Base-by-base conservation (phyloP, 23 tunicate species). In the Oikopleura vanhoeffeni region DNA sequence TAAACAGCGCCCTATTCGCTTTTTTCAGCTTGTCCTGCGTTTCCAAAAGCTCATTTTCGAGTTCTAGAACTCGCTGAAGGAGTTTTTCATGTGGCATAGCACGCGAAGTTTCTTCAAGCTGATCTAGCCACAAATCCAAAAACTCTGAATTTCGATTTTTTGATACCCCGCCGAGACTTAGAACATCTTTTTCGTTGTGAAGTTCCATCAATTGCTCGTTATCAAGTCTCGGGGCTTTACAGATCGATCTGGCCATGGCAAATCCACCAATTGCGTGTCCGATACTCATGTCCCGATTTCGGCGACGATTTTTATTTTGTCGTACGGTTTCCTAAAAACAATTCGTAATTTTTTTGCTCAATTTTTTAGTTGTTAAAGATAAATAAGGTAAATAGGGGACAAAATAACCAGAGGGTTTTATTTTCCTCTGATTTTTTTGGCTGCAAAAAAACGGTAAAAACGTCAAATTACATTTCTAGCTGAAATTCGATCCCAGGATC, bases 61-160 rank as follows among this genome's bases (percentile, higher is more conserved):
- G 79, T 30, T 71, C 79, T 18, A 71, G 34, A 30, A 71, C 79
- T 33, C 79, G 79, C 38, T 71, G 79, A 32, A 71, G 79, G 4
- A 71, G 79, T 32, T 71, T 71, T 32, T 71, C 79, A 32, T 71
- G 79, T 2, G 79, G 79, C 79, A 71, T 18, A 3, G 79, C 35
- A 2, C 79, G 79, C 79, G 79, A 71, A 71, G 79, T 71, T 32
- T 71, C 79, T 38, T 71, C 79, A 18, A 71, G 35, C 79, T 71
- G 79, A 33, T 71, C 79, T 38, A 71, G 79, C 79, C 79, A 71
- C 79, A 71, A 38, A 71, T 71, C 32, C 4, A 71, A 38, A 71
- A 71, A 71, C 38, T 71, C 79, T 13, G 79, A 24, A 13, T 49
- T 13, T 49, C 64, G 64, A 38, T 38, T 33, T 2, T 71, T 4